Conservation (phyloP, 2,888 invertebrate genomes). For the Saturnia pavonia region DNA sequence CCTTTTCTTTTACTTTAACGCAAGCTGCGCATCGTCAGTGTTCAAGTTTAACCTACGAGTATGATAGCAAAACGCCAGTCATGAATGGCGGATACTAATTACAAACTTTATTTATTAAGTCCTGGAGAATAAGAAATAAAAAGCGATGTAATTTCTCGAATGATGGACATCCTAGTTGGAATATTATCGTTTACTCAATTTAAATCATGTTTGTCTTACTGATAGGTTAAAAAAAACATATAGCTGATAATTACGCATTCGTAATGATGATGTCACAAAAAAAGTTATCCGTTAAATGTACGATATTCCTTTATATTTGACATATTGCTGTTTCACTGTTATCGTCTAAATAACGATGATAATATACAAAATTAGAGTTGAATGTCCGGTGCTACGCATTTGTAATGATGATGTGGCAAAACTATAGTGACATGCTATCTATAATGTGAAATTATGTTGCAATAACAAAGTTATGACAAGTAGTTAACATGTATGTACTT, state of each 20-base stretch:
- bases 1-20: too few species aligned
- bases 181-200: not conserved
- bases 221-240: not conserved
- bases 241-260: not conserved
- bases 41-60: too few species aligned
- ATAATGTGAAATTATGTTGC: not conserved
- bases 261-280: not conserved
- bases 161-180: not conserved
- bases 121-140: too few species aligned
- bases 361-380: not conserved
- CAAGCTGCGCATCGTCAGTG: too few species aligned
- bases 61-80: too few species aligned
- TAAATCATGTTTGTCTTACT: not conserved
- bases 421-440: not conserved
- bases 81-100: too few species aligned
- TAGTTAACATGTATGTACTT: slow-evolving; percentile 5
- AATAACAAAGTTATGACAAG: not conserved
- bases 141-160: not conserved
- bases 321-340: not conserved
- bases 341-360: not conserved
- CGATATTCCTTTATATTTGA: not conserved
- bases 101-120: too few species aligned
- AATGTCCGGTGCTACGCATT: not conserved
- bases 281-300: not conserved
- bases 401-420: not conserved